Base-by-base conservation (phyloP, 92 coral and sea anemone species). In the Pocillopora meandrina region DNA sequence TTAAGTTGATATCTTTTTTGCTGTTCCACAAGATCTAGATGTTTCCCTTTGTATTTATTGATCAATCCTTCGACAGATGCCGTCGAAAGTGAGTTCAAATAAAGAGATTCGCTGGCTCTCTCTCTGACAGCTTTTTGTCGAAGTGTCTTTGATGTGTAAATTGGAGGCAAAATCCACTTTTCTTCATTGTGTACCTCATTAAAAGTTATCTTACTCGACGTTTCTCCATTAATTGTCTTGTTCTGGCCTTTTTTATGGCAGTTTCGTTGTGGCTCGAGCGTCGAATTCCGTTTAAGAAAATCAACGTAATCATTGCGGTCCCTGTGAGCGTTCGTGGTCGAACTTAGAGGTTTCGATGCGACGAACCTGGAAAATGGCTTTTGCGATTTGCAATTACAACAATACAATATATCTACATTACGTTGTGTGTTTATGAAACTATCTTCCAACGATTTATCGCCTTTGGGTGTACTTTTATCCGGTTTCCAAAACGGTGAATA, bases 401-500 rank as follows among this genome's bases (percentile, higher is more conserved):
- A 68, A 31, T 36, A 72, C n/a, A 81, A 56, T 7, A 59, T 71
- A 33, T 81, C 77, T 70, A 81, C 34, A 15, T 81, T 81, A 2
- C 70, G 71, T 19, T 61, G 77, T 20, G 85, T 36, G 56, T 71
- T 20, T 11, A 18, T 9, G 2, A 58, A 59, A 59, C 33, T 23
- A 20, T 59, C 78, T n/a, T 71, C 71, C 34, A 20, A n/a, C 8
- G 35, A 35, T n/a, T 60, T 81, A 2, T 36, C 71, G n/a, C n/a
- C 58, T 21, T 14, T 56, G 15, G 77, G 15, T 19, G 70, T 71
- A 70, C 77, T 68, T 19, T 52, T 73, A 3, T 63, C 80, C 9
- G 80, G 73, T 3, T 21, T 83, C 86, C 73, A 83, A 74, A 83
- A 74, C 18, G 86, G 86, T 12, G 74, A 62, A 65, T 74, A 74